Base-by-base conservation (phyloP, 2,797 vertebrate species). In the Babyrousa celebensis region DNA sequence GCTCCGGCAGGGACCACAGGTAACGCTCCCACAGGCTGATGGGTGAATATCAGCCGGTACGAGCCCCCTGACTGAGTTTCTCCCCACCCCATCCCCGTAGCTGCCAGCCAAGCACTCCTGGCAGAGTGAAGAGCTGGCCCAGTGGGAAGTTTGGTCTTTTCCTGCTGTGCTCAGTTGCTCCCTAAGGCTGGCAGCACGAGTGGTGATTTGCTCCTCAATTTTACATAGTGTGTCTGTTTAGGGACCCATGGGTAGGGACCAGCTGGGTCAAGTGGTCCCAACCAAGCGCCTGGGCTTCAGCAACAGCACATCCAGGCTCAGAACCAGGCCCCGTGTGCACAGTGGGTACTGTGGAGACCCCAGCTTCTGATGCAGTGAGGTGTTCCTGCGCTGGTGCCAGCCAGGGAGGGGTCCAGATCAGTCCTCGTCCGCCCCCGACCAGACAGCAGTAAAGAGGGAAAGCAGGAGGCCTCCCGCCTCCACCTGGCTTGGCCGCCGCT, bases 1-100 rank as follows among this genome's bases (percentile, higher is more conserved):
- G 56, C 11, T 3, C 56, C 15, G 79, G 29, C 17, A 32, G 58
- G 29, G 74, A 27, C 20, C 0, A 12, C 16, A 23, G 15, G 29
- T 5, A 4, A 8, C 0, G 17, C 7, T 60, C 18, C 4, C 3
- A 20, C 48, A 32, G 17, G 12, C 5, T 25, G 20, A 25, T 0
- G 5, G 25, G 23, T 54, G 74, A 18, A 16, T 6, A 8, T 17
- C 36, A 21, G 18, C 0, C 18, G 23, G 14, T 14, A 5, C 25
- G 8, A 17, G 29, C 6, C 43, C 75, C 17, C 40, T 68, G 70
- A 9, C 1, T 3, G 36, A 58, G 21, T 0, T 0, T 36, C 48
- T 29, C 58, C 52, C 18, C 1, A 1, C 4, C 52, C 18, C 1
- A 1, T 4, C 56, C 23, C 21, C 3, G 32, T 6, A 40, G 62